Base-by-base conservation (phyloP, 2,797 vertebrate species). In the Rousettus madagascariensis region DNA sequence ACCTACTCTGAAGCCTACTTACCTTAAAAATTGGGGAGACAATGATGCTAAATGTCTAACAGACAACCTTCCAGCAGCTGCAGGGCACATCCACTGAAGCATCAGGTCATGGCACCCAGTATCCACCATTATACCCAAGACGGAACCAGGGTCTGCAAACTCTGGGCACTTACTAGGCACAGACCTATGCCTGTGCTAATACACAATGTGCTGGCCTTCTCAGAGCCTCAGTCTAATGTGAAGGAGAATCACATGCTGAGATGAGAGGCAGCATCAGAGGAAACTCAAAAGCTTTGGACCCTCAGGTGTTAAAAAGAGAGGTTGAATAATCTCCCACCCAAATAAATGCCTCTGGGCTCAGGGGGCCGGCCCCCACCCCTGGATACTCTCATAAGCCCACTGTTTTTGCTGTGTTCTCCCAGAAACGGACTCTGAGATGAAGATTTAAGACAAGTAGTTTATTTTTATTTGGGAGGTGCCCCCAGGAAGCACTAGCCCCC, bases 21-120 rank as follows among this genome's bases (percentile, higher is more conserved):
- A 33, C 55, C 36, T 66, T 26, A 28, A 15, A 63, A 15, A 12
- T 5, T 59, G 5, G 13, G 38, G 38, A 85, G 16, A 86, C 20
- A 49, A 15, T 9, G 13, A 46, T 55, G 55, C 41, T 7, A 10
- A 6, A 20, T 6, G 28, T 33, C 53, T 46, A 28, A 55, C 9
- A 16, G 6, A 28, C 13, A 11, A 0, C 20, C 78, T 38, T 38
- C 36, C 28, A n/a, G 36, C 13, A n/a, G 26, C 63, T 49, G 4
- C 5, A 24, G 71, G 59, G 49, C 28, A 38, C 28, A 63, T 51
- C 5, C 15, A 26, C 4, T 6, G 82, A 86, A 79, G 55, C 26
- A n/a, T 4, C 22, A 65, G 46, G 28, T 17, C 24, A 46, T 1
- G 2, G 36, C 1, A 19, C 22, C 36, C 0, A 0, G 16, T 28